phyloP scores from a whole-genome alignment of 2,797 vertebrate genomes.

The Poeciliopsis turneri region DNA sequence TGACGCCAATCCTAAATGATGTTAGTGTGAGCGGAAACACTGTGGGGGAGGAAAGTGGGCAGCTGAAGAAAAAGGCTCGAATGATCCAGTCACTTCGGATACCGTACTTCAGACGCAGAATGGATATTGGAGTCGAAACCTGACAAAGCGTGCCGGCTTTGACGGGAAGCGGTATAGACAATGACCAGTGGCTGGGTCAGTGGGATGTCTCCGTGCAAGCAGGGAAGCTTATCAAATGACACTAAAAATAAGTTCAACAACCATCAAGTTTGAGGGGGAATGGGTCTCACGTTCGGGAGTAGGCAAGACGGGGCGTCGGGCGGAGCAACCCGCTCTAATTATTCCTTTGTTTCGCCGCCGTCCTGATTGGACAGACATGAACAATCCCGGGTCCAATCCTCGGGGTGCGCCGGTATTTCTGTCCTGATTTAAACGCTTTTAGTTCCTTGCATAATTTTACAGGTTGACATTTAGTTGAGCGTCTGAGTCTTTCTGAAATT shows the following conservation, averaged over 20 bases:
- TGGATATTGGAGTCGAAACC: slow-evolving; percentile 99
- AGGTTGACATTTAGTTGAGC: slow-evolving; percentile 75
- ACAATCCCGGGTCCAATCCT: slow-evolving; percentile 78
- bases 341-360: slow-evolving; percentile 85
- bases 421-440: slow-evolving; percentile 56
- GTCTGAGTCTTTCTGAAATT: slow-evolving; percentile 63
- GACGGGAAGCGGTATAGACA: slow-evolving; percentile 98
- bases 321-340: slow-evolving; percentile 75
- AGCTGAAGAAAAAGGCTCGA: slow-evolving; percentile 96
- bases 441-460: slow-evolving; percentile 78
- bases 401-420: slow-evolving; percentile 71
- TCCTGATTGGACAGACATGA: slow-evolving; percentile 64
- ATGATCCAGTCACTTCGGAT: slow-evolving; percentile 99
- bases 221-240: slow-evolving; percentile 98
- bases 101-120: slow-evolving; percentile 93
- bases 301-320: slow-evolving; percentile 77
- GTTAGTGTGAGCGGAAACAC: slow-evolving; percentile 86
- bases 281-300: slow-evolving; percentile 83
- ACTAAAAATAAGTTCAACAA: slow-evolving; percentile 99
- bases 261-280: slow-evolving; percentile 88
- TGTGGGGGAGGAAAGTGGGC: slow-evolving; percentile 86
- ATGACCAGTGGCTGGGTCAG: slow-evolving; percentile 99
- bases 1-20: slow-evolving; percentile 88
- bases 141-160: slow-evolving; percentile 95
- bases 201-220: slow-evolving; percentile 93